These are phyloP conservation scores for Hypocryptadius cinnamomeus DNA, from an alignment of 2,113 vertebrate genomes.

Conservation along the genomic window DNA sequence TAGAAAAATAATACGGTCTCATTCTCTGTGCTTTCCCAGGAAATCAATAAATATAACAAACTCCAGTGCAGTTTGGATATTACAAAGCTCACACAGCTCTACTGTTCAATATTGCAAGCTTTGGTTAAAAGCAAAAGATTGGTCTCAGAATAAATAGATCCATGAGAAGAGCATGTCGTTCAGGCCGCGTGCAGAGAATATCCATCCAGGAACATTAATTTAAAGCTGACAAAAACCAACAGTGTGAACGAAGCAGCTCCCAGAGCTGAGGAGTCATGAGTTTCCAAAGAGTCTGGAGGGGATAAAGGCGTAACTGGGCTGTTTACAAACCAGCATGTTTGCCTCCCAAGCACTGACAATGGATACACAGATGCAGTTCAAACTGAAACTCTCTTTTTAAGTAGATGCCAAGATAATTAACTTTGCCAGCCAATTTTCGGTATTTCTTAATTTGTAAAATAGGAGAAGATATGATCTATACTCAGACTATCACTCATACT, in stretches of 20 bases:
- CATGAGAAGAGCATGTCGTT: not conserved
- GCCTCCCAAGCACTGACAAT: constrained; percentile 4
- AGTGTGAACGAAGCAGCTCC: not conserved
- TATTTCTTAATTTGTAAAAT: constrained; percentile 13
- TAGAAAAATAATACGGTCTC: not conserved
- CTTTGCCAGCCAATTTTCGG: not conserved
- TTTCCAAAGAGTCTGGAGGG: constrained; percentile 1
- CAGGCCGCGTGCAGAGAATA: not conserved
- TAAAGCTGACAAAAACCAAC: not conserved
- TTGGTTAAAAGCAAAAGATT: not conserved
- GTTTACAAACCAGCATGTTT: not conserved
- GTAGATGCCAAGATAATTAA: constrained; percentile 15
- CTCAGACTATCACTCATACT: not conserved
- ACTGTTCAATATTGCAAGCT: not conserved
- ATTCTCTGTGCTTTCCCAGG: constrained; percentile 8
- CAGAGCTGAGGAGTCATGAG: not conserved
- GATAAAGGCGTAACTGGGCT: not conserved
- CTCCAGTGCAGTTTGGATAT: constrained; percentile 11
- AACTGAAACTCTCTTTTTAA: constrained; percentile 11
- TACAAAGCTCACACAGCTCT: not conserved
- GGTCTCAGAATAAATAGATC: not conserved
- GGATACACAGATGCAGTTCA: not conserved
- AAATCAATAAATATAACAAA: constrained; percentile 32
- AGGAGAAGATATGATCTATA: not conserved
- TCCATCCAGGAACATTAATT: not conserved